A percentile compares a stretch with the other conserved stretches of the same genome.
phyloP scores from a whole-genome alignment of 2,888 invertebrate genomes.

The Cheilosia urbana region DNA sequence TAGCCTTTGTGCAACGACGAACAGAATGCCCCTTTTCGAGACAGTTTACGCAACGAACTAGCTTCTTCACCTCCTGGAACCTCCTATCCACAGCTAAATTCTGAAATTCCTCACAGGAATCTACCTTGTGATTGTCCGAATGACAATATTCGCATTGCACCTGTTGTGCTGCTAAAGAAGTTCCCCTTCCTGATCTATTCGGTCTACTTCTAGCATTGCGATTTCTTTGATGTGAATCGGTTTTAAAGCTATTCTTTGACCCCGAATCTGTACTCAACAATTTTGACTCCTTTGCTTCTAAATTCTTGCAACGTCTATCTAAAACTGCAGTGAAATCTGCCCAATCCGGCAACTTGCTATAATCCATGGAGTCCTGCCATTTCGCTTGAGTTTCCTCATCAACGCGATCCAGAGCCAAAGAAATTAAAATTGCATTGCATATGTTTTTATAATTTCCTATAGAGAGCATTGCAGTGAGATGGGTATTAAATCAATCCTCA shows the following conservation, averaged over 20 bases:
- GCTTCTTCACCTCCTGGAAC: constrained; percentile 20
- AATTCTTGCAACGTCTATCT: neutral
- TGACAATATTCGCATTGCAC: neutral
- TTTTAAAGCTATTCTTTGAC: neutral
- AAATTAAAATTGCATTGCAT: no score
- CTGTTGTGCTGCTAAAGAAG: neutral
- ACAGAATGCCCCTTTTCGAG: constrained; percentile 25
- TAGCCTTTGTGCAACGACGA: constrained; percentile 2
- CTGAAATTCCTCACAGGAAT: neutral
- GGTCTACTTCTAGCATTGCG: no score
- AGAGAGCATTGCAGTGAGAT: no score
- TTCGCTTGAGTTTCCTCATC: no score
- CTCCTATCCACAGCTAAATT: neutral
- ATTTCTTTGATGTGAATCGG: no score
- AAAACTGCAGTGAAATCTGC: neutral
- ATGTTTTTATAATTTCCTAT: no score
- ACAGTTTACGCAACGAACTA: constrained; percentile 16
- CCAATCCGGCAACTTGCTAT: no score
- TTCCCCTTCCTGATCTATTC: no score
- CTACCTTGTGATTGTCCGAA: neutral
- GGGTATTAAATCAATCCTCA: no score
- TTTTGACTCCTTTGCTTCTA: neutral
- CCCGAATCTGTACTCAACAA: neutral
- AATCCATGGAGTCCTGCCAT: no score
- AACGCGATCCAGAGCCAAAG: no score